Base-by-base conservation (phyloP, 2,797 vertebrate species). In the Nannoperca obscura region DNA sequence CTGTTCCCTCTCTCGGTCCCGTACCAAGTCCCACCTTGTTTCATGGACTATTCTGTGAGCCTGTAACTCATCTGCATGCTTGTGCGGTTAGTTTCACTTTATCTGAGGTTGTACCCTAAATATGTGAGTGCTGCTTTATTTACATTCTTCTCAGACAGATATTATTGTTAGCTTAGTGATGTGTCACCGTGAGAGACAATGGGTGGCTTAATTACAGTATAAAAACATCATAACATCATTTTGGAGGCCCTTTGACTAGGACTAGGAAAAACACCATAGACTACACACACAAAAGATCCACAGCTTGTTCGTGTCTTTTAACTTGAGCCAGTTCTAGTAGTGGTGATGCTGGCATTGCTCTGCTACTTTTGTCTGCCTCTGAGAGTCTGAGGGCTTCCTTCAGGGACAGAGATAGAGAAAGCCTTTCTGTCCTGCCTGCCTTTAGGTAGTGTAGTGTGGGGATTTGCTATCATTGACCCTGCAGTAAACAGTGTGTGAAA, bases 401-500 rank as follows among this genome's bases (percentile, higher is more conserved):
- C 69, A 74, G 79, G 84, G 80, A 86, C 73, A 65, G 78, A 72
- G 81, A 83, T 81, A 86, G 83, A 80, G 74, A 81, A 85, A 81
- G 64, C 70, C 61, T 88, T 78, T 87, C 87, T 88, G 70, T 84
- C 76, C 79, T 80, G 77, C 77, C 68, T 85, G 85, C 83, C 88
- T 86, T 79, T 57, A 77, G 78, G 80, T 71, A 76, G 88, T 85
- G 80, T 69, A 79, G 81, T 80, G 84, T 84, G 71, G 73, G 91
- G 87, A 88, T 91, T 89, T 89, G 80, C 85, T 91, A 87, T 91
- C 89, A 90, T 79, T 86, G 89, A 87, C 86, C 89, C 84, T 69
- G 89, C 80, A 89, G 89, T 92, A 93, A 95, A 95, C 83, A 81
- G 89, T 93, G 84, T 91, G 88, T 93, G 88, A 86, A 87, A 83